phyloP scores from a whole-genome alignment of 1,140 invertebrate species.

The Drosophila nasuta region DNA sequence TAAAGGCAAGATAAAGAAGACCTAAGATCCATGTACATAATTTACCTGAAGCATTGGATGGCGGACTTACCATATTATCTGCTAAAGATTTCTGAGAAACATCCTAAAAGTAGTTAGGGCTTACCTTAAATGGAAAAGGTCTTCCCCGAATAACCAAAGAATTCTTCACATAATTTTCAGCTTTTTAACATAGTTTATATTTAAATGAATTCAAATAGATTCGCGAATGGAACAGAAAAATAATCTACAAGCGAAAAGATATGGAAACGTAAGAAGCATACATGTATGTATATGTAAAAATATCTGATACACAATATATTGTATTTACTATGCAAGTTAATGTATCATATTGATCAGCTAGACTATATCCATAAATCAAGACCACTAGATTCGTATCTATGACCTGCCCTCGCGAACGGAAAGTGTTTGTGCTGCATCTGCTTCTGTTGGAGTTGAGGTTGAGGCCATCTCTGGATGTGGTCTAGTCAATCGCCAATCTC shows the following conservation, averaged over 20 bases:
- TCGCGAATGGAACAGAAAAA: conserved; percentile 41
- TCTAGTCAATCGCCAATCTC: conserved; percentile 3
- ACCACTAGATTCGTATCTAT: conserved; percentile 3
- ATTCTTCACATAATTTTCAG: not conserved
- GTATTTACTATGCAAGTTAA: conserved; percentile 42
- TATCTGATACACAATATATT: conserved; percentile 33
- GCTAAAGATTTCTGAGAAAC: too few relatives aligned
- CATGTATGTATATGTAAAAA: conserved; percentile 38
- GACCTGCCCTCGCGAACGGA: not conserved
- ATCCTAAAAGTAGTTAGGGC: too few relatives aligned
- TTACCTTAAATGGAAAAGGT: too few relatives aligned
- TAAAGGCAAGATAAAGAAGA: too few relatives aligned
- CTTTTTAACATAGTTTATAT: conserved; percentile 33
- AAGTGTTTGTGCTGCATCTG: not conserved
- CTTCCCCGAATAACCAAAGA: not conserved
- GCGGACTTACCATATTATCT: too few relatives aligned
- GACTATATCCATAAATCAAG: conserved; percentile 2
- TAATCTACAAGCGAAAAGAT: conserved; percentile 36
- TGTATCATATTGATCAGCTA: conserved; percentile 25
- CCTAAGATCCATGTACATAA: too few relatives aligned
- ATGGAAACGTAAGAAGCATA: conserved; percentile 38
- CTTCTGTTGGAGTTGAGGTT: not conserved
- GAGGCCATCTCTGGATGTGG: conserved; percentile 2
- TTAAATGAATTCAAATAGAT: conserved; percentile 40
- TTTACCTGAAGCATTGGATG: too few relatives aligned